These are phyloP conservation scores for Seriola quinqueradiata DNA, from an alignment of 2,113 vertebrate genomes.

Conservation along the genomic window DNA sequence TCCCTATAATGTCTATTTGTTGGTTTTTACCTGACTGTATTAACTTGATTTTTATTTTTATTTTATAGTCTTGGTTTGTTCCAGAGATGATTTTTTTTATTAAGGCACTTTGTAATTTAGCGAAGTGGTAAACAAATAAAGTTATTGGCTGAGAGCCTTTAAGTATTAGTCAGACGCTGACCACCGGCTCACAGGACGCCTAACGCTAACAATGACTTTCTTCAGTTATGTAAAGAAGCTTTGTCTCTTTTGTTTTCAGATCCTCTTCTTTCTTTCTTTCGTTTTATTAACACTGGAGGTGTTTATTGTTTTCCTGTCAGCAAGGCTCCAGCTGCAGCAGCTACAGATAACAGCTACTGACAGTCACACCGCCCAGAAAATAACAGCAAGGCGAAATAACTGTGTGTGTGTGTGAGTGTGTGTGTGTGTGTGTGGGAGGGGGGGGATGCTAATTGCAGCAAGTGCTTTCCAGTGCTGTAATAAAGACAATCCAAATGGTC, in stretches of 20 bases:
- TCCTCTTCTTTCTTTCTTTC: conserved; percentile 2
- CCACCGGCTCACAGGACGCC: neutral
- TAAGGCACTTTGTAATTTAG: no score
- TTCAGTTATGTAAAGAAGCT: neutral
- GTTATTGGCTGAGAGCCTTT: no score
- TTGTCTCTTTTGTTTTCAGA: neutral
- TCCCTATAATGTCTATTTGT: no score
- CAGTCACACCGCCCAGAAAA: conserved; percentile 71
- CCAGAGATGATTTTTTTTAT: no score
- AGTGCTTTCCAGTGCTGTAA: conserved; percentile 34
- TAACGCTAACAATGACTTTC: neutral
- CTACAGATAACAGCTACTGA: conserved; percentile 37
- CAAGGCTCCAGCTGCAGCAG: conserved; percentile 30
- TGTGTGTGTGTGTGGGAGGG: conserved; percentile 15
- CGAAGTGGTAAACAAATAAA: no score
- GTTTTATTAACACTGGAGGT: neutral
- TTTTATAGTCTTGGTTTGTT: no score
- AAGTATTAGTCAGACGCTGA: no score
- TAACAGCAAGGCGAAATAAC: neutral
- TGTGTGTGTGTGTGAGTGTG: conserved; percentile 8
- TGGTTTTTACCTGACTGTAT: no score
- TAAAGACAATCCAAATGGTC: conserved; percentile 46
- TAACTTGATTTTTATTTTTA: no score
- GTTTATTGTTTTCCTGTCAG: conserved; percentile 15
- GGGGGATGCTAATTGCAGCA: conserved; percentile 29